These are phyloP conservation scores for Sebastes schlegelii DNA, from an alignment of 2,113 vertebrate genomes.

Conservation along the genomic window DNA sequence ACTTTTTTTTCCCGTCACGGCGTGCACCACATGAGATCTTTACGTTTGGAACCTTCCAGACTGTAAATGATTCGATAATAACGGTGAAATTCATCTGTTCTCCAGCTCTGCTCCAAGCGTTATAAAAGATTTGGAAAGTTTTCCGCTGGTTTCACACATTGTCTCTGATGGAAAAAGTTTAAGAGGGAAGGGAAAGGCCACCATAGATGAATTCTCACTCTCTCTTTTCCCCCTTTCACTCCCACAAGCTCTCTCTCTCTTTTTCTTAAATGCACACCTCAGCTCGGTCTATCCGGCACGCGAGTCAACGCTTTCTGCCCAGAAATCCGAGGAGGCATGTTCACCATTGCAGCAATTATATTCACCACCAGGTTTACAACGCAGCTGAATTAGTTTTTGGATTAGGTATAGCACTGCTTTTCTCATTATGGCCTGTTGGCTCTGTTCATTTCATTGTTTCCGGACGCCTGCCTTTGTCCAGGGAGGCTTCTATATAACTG, in stretches of 20 bases:
- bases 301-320: slow-evolving; percentile 30
- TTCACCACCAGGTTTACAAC: slow-evolving; percentile 55
- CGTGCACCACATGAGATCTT: slow-evolving; percentile 27
- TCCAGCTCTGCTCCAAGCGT: slow-evolving; percentile 47
- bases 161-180: slow-evolving; percentile 64
- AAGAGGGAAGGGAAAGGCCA: slow-evolving; percentile 49
- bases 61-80: slow-evolving; percentile 57
- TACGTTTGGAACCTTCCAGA: slow-evolving; percentile 34
- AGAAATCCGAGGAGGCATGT: slow-evolving; percentile 54
- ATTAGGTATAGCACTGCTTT: slow-evolving; percentile 54
- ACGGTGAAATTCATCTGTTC: slow-evolving; percentile 56
- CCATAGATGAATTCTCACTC: slow-evolving; percentile 49
- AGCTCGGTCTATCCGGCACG: slow-evolving; percentile 8
- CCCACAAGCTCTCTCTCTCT: neutral
- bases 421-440: slow-evolving; percentile 58
- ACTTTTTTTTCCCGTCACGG: neutral
- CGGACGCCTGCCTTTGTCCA: slow-evolving; percentile 52
- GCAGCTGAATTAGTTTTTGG: slow-evolving; percentile 50
- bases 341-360: slow-evolving; percentile 39
- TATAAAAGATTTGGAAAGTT: slow-evolving; percentile 64
- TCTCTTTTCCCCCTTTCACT: neutral
- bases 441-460: slow-evolving; percentile 65
- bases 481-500: slow-evolving; percentile 38
- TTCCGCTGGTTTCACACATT: slow-evolving; percentile 64
- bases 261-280: slow-evolving; percentile 35